A percentile compares a stretch with the other conserved stretches of the same genome.
Conservation (phyloP, 2,888 invertebrate species). For the Cheilosia grossa region DNA sequence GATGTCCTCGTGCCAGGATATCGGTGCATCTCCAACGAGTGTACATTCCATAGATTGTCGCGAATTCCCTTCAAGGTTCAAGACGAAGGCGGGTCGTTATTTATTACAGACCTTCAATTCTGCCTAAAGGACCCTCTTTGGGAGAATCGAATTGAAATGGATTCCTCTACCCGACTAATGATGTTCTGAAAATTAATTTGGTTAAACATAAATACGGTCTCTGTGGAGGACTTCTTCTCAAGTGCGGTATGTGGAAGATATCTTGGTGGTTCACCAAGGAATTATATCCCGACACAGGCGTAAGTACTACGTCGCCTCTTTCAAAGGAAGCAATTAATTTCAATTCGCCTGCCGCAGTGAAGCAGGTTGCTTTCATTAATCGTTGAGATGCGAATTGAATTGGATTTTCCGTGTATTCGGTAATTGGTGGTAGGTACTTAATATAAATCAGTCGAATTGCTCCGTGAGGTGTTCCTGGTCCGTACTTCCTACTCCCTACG, state of each 20-base stretch:
- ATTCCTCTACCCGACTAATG: not conserved
- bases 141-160: slow-evolving; percentile 1
- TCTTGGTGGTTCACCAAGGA: not conserved
- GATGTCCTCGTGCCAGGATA: too few species aligned
- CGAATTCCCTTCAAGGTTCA: too few species aligned
- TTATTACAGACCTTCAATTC: too few species aligned
- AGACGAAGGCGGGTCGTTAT: too few species aligned
- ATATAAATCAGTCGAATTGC: not conserved
- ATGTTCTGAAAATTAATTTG: slow-evolving; percentile 5
- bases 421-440: slow-evolving; percentile 8
- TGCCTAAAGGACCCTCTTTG: too few species aligned
- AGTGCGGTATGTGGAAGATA: slow-evolving; percentile 1
- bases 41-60: too few species aligned
- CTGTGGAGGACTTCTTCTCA: not conserved
- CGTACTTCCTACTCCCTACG: too few species aligned
- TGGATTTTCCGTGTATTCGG: not conserved
- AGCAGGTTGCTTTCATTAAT: slow-evolving; percentile 7
- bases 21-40: not conserved
- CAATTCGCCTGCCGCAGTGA: not conserved
- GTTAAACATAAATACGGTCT: not conserved
- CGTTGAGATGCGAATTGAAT: not conserved
- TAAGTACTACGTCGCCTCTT: not conserved
- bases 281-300: not conserved
- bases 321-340: slow-evolving; percentile 25
- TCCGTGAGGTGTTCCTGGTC: not conserved